These are phyloP conservation scores for Pristiophorus japonicus DNA, from an alignment of 2,113 vertebrate species.

Conservation along the genomic window DNA sequence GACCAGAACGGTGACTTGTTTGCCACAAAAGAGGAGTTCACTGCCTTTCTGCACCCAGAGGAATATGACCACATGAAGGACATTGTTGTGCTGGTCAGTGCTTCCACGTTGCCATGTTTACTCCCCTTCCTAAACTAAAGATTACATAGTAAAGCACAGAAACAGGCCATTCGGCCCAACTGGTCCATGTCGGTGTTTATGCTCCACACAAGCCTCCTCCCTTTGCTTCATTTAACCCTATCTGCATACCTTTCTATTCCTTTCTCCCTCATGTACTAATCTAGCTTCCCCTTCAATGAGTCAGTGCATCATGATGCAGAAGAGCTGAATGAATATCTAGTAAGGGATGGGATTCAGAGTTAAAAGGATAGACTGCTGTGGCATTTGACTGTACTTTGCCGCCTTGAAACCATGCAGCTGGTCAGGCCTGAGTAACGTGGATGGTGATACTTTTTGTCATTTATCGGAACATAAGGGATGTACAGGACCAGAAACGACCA, in stretches of 20 bases:
- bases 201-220: not conserved
- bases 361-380: not conserved
- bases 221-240: not conserved
- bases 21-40: slow-evolving; percentile 78
- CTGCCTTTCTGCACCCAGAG: slow-evolving; percentile 83
- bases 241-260: not conserved
- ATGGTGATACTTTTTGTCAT: not conserved
- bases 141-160: not conserved
- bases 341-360: not conserved
- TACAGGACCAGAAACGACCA: not conserved
- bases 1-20: slow-evolving; percentile 71
- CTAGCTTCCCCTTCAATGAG: not conserved
- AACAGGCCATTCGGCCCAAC: not conserved
- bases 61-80: slow-evolving; percentile 89
- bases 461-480: not conserved
- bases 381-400: not conserved
- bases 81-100: slow-evolving; percentile 75
- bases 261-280: not conserved
- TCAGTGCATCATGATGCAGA: not conserved
- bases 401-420: not conserved
- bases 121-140: not conserved
- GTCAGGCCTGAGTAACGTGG: not conserved
- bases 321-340: not conserved
- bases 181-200: not conserved
- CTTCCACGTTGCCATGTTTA: not conserved